Evolutionary conservation across 1,140 invertebrate species (phyloP), one percentile per base, ranked within the genome.

Genomic region (Trypoxylus dichotomus): DNA sequence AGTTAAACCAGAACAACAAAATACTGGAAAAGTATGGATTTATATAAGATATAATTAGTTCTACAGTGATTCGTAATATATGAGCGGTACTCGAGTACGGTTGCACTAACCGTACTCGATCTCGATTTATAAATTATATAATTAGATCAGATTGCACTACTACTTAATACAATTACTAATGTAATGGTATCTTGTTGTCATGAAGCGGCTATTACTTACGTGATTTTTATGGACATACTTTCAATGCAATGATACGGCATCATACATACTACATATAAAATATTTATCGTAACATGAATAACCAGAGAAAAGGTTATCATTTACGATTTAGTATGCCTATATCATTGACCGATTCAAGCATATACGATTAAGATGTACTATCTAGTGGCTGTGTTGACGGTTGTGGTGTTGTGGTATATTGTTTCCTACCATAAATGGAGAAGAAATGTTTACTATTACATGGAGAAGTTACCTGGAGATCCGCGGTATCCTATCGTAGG

Each of bases 401-500:
- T 25, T 27, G 21, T 68, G 60, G 60, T 68, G 8, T 7, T 60
- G 21, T 68, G 60, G 60, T 68, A 29, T 68, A 13, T 68, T 5
- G 21, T 27, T 2, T 68, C 60, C 2, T 29, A 68, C 27, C 27
- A 68, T 15, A 74, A 74, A 74, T 74, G 72, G 72, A 6, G 72
- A 6, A 74, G 32, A 42, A 43, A 74, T 41, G 27, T 74, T 1
- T 74, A 41, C 7, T 21, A 10, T 19, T 43, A 74, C 15, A 13
- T 74, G 13, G 72, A 74, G 19, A 42, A 74, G 27, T 5, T 74
- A 3, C 32, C 29, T 41, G 72, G 72, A n/a, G 32, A 37, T 41
- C 29, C 29, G 11, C 21, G 32, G 29, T 74, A 74, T 21, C 72
- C 72, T 21, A 41, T 74, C 41, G 32, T 74, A 74, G 72, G 72